Evolutionary conservation across 2,888 invertebrate genomes (phyloP).

Genomic region (Cerastoderma edule): DNA sequence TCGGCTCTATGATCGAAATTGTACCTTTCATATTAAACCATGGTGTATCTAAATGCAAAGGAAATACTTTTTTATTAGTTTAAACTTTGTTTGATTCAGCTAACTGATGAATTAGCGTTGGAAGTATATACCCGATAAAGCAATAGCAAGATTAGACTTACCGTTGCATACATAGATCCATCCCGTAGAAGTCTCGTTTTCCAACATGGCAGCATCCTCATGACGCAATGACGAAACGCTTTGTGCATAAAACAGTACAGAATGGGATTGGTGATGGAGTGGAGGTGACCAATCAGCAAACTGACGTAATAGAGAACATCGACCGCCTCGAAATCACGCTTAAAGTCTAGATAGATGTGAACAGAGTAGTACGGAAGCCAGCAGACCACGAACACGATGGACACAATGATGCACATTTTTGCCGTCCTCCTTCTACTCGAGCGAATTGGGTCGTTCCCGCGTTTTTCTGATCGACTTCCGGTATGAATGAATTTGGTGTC

Average conservation of each 20-base stretch:
- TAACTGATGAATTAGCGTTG: too few species aligned
- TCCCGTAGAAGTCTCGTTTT: constrained; percentile 29
- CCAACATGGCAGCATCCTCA: constrained; percentile 57
- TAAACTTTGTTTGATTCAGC: too few species aligned
- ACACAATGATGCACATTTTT: constrained; percentile 90
- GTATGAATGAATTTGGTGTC: constrained; percentile 30
- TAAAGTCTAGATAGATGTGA: constrained; percentile 88
- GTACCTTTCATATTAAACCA: neutral
- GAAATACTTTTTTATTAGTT: neutral
- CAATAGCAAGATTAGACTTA: too few species aligned
- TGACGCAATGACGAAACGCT: constrained; percentile 85
- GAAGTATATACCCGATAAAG: neutral
- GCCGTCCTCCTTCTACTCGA: constrained; percentile 90
- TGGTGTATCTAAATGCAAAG: neutral
- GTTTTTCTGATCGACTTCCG: constrained; percentile 46
- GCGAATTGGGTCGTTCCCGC: constrained; percentile 78
- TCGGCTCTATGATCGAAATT: neutral
- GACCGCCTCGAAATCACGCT: constrained; percentile 82
- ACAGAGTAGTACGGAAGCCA: constrained; percentile 92
- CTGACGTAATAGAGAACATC: constrained; percentile 86
- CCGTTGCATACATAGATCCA: constrained; percentile 53
- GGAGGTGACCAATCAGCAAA: constrained; percentile 89
- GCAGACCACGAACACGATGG: constrained; percentile 90
- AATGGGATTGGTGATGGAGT: constrained; percentile 91
- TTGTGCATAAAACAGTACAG: constrained; percentile 91